Base-by-base conservation (phyloP, 2,888 invertebrate species). In the Spicauda simplicius region DNA sequence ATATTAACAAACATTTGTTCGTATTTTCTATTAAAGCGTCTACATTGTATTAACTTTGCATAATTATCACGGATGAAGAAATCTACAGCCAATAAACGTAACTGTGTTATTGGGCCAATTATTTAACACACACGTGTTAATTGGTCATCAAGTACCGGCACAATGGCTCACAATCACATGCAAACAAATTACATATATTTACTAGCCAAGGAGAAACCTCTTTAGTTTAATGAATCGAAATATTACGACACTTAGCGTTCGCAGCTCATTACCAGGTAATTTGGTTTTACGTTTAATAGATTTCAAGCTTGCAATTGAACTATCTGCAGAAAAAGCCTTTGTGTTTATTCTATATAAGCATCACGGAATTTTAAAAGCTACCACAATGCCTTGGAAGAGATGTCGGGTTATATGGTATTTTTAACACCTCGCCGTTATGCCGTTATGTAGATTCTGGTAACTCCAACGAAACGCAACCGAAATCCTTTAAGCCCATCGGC, bases 81-180 rank as follows among this genome's bases (percentile, higher is more conserved):
- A 65, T 33, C 45, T 18, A 25, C 5, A 25, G 25, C 73, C 72
- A 72, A 72, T 74, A 71, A 71, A 72, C 72, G 59, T 70, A 73
- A 76, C 74, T 71, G 73, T 75, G 77, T 76, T 76, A 79, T 75
- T 76, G 73, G 76, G 76, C 62, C 76, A 76, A 79, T 74, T 71
- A 78, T 78, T 72, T 82, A 71, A 74, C 82, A 80, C 77, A 65
- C 68, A 68, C 55, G 70, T 75, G 79, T 69, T 83, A 83, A 83
- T 81, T 77, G 73, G 59, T 70, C 68, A 70, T 71, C 70, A 69
- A 68, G 53, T 56, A 20, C 57, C 30, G 64, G 66, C 64, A 73
- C 72, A 73, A 73, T 70, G 55, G 48, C 16, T 25, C n/a, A 20
- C 54, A 60, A 37, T 12, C 45, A 59, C 64, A 53, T n/a, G 52